Evolutionary conservation across 2,797 vertebrate species (phyloP).

Genomic region (Sebastes iracundus): DNA sequence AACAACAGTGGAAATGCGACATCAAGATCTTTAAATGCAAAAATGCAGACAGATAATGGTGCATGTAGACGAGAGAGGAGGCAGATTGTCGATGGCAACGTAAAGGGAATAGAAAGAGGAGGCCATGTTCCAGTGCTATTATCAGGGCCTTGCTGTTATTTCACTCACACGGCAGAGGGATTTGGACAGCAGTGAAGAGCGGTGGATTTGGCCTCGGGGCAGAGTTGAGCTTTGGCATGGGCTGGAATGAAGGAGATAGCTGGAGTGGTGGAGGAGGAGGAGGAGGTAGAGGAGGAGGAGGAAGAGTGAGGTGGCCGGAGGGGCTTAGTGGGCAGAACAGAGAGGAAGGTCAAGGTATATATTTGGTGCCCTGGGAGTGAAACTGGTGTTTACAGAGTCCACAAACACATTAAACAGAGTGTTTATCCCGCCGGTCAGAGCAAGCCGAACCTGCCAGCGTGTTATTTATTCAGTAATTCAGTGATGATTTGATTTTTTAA

Average conservation of each 20-base stretch:
- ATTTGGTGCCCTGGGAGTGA: not conserved
- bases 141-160: conserved; percentile 58
- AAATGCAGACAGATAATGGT: not conserved
- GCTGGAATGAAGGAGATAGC: conserved; percentile 32
- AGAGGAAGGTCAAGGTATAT: conserved; percentile 57
- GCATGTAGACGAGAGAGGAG: not conserved
- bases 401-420: conserved; percentile 46
- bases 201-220: conserved; percentile 67
- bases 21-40: not conserved
- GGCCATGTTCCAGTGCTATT: conserved; percentile 24
- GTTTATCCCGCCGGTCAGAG: conserved; percentile 47
- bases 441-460: not conserved
- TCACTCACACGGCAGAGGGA: conserved; percentile 62
- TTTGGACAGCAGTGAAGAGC: conserved; percentile 62
- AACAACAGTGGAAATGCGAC: not conserved
- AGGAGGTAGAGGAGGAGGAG: conserved; percentile 21
- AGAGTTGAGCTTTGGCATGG: conserved; percentile 55
- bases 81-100: conserved; percentile 2
- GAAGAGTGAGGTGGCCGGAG: conserved; percentile 22
- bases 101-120: conserved; percentile 2
- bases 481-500: not conserved
- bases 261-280: not conserved
- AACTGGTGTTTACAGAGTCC: not conserved
- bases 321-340: conserved; percentile 37
- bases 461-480: conserved; percentile 33